These are phyloP conservation scores for Willowsia nigromaculata DNA, from an alignment of 2,888 invertebrate genomes.

Conservation along the genomic window DNA sequence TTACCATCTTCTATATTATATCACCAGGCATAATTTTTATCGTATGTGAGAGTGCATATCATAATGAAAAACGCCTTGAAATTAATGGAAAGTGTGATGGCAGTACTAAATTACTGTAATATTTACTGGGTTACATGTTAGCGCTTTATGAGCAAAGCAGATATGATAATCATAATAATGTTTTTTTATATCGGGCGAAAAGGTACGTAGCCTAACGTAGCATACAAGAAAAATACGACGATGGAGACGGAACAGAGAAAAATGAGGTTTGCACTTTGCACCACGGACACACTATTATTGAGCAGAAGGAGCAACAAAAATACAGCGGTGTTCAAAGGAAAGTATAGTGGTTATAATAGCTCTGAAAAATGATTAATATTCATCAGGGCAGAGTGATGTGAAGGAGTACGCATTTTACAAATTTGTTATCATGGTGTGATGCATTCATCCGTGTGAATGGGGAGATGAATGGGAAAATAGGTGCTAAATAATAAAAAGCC, in stretches of 20 bases:
- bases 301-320: background rate
- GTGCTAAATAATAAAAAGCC: slow-evolving; percentile 30
- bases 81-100: slow-evolving; percentile 29
- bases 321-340: background rate
- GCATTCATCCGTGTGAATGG: slow-evolving; percentile 12
- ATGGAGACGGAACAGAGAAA: background rate
- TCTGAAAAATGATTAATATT: slow-evolving; percentile 50
- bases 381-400: slow-evolving; percentile 24
- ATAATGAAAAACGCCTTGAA: slow-evolving; percentile 46
- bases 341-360: background rate
- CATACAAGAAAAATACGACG: too few relatives aligned
- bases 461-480: background rate
- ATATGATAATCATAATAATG: slow-evolving; percentile 8
- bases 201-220: too few relatives aligned
- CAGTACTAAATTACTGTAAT: background rate
- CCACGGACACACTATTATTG: background rate
- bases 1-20: background rate
- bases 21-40: background rate
- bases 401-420: slow-evolving; percentile 8
- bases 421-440: background rate
- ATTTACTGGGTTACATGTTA: background rate
- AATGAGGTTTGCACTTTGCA: background rate
- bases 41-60: slow-evolving; percentile 13
- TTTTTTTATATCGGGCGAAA: slow-evolving; percentile 10
- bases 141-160: background rate